These are phyloP conservation scores for Heterocephalus glaber DNA, from an alignment of 2,113 vertebrate species.

Conservation along the genomic window DNA sequence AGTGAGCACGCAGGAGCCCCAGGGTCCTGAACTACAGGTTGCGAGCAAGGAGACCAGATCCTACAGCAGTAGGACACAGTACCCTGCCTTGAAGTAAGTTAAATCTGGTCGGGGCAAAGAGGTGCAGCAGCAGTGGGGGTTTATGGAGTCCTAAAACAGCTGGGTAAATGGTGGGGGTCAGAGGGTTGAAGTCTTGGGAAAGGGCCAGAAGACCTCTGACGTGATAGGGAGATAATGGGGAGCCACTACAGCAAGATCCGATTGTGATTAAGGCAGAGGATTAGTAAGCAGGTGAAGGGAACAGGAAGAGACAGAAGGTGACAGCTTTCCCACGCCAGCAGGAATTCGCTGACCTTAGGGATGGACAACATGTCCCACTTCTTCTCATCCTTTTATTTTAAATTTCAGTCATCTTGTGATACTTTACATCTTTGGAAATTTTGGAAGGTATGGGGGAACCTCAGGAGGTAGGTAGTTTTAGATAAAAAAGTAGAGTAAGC, in stretches of 20 bases:
- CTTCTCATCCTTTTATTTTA: background rate
- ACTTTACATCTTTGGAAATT: background rate
- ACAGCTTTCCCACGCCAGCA: background rate
- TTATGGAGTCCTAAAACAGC: background rate
- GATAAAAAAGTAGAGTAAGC: background rate
- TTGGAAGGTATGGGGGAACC: background rate
- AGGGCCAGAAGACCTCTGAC: background rate
- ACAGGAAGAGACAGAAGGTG: background rate
- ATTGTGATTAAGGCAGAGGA: background rate
- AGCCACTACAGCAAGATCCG: background rate
- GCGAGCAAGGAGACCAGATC: background rate
- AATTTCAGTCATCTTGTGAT: slow-evolving; percentile 32
- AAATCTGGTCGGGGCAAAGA: background rate
- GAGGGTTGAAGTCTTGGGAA: background rate
- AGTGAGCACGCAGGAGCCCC: background rate
- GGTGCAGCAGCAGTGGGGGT: background rate
- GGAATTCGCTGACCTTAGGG: background rate
- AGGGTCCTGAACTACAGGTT: background rate
- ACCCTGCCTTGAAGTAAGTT: background rate
- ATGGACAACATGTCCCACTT: background rate
- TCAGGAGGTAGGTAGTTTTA: background rate
- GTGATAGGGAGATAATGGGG: background rate
- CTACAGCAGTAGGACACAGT: background rate
- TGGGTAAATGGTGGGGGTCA: background rate
- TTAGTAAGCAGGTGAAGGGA: background rate